A percentile compares a stretch with the other conserved stretches of the same genome.
These are phyloP conservation scores for Diloba caeruleocephala DNA, from an alignment of 2,888 invertebrate species.

Conservation along the genomic window DNA sequence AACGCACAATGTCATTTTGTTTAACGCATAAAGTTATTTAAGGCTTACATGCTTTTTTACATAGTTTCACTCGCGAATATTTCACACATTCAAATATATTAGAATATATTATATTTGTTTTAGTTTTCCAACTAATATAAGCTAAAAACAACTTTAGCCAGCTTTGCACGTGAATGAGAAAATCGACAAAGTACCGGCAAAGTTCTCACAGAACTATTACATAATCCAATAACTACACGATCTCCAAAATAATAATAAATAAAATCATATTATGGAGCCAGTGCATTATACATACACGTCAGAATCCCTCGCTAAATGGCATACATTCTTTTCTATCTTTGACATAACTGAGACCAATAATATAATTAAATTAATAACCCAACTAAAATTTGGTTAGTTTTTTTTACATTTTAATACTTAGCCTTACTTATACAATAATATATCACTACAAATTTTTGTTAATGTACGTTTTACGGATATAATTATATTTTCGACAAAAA, in stretches of 20 bases:
- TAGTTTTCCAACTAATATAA: constrained; percentile 7
- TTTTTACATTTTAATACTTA: constrained; percentile 72
- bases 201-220: constrained; percentile 53
- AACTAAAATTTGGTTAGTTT: constrained; percentile 84
- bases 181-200: constrained; percentile 51
- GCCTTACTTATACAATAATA: constrained; percentile 73
- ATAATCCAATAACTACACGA: constrained; percentile 38
- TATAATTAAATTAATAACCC: constrained; percentile 68
- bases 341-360: constrained; percentile 87
- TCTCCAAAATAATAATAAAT: constrained; percentile 34
- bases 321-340: constrained; percentile 78
- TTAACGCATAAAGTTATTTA: constrained; percentile 9
- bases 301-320: constrained; percentile 54
- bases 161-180: constrained; percentile 22
- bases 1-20: constrained; percentile 4
- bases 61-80: neutral
- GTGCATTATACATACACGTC: constrained; percentile 28
- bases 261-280: constrained; percentile 39
- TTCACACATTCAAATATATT: constrained; percentile 6
- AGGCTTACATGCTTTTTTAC: neutral
- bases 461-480: constrained; percentile 46
- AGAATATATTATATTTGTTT: neutral
- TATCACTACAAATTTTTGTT: constrained; percentile 74
- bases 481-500: constrained; percentile 26
- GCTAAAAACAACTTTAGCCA: constrained; percentile 12